These are phyloP conservation scores for Oplegnathus fasciatus DNA, from an alignment of 2,113 vertebrate genomes.

Conservation along the genomic window DNA sequence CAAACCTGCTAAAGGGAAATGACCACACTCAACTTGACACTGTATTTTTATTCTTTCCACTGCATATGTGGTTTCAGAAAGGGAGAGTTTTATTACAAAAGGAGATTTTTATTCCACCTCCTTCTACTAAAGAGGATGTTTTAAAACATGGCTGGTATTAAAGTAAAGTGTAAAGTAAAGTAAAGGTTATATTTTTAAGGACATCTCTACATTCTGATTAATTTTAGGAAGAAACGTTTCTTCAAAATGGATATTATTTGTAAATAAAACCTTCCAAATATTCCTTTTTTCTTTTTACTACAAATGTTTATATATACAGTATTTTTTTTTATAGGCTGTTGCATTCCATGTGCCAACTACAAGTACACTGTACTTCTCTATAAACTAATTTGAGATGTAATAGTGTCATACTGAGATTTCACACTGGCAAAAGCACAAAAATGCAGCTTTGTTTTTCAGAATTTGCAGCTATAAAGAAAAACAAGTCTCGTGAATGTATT, in stretches of 20 bases:
- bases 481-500: slow-evolving; percentile 41
- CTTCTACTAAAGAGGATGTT: not conserved
- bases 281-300: not conserved
- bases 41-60: not conserved
- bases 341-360: slow-evolving; percentile 2
- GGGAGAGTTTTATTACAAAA: slow-evolving; percentile 7
- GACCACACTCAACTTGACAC: slow-evolving; percentile 9
- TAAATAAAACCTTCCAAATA: not conserved
- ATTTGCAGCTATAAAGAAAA: not conserved
- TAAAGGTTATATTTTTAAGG: not conserved
- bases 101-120: not conserved
- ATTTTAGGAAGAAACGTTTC: not conserved
- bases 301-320: not conserved
- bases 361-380: slow-evolving; percentile 3
- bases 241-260: not conserved
- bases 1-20: not conserved
- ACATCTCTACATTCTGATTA: not conserved
- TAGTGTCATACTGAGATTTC: slow-evolving; percentile 4
- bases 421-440: slow-evolving; percentile 8
- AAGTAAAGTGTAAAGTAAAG: not conserved
- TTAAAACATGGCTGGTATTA: not conserved
- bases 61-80: slow-evolving; percentile 1
- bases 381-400: not conserved
- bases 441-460: not conserved
- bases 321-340: slow-evolving; percentile 23